Conservation (phyloP, 2,888 invertebrate species). For the Phortica okadai region DNA sequence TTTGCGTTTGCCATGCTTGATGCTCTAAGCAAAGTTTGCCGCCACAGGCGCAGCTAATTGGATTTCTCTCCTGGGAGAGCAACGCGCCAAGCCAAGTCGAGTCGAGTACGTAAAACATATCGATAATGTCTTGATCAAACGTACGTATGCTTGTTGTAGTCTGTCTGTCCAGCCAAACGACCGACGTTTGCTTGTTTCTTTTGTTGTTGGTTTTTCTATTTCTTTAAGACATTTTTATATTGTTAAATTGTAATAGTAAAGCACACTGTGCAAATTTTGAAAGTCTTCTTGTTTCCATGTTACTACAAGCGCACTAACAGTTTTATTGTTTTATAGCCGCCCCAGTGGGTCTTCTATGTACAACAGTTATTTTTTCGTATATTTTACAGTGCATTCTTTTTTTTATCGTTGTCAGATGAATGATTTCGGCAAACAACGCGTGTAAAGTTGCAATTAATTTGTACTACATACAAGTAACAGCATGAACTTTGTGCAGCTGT, state of each 20-base stretch:
- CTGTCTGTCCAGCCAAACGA: not conserved
- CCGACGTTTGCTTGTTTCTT: not conserved
- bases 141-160: conserved; percentile 20
- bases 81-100: conserved; percentile 23
- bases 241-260: conserved; percentile 71
- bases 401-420: conserved; percentile 55
- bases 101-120: conserved; percentile 67
- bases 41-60: conserved; percentile 73
- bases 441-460: conserved; percentile 76
- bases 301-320: no score
- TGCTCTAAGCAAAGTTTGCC: conserved; percentile 59
- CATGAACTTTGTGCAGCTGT: conserved; percentile 50
- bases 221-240: conserved; percentile 4
- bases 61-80: conserved; percentile 73
- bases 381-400: conserved; percentile 14
- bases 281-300: no score
- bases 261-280: conserved; percentile 62
- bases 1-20: conserved; percentile 25
- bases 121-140: conserved; percentile 75
- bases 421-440: conserved; percentile 69
- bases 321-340: not conserved
- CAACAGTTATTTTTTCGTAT: not conserved
- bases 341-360: not conserved
- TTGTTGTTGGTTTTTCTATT: not conserved
- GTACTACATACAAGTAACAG: conserved; percentile 62